Evolutionary conservation across 2,113 vertebrate species (phyloP).

Genomic region (Hypomesus transpacificus): DNA sequence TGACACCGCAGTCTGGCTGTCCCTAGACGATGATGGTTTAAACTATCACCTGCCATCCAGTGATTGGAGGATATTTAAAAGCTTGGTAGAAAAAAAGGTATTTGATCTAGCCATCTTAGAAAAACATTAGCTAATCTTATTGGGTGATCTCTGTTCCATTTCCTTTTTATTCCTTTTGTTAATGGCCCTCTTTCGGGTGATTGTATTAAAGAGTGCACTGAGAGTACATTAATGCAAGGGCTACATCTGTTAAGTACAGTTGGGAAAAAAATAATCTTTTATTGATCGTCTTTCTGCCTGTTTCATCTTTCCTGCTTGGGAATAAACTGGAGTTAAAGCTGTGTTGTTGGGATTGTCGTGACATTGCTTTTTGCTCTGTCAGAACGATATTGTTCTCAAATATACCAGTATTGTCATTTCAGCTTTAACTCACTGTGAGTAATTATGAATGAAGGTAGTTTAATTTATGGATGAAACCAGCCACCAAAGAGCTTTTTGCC

Average conservation of each 20-base stretch:
- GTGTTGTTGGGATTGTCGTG: neutral
- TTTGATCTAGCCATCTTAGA: no score
- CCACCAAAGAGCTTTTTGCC: slow-evolving; percentile 46
- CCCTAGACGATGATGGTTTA: no score
- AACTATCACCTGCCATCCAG: no score
- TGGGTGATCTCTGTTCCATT: no score
- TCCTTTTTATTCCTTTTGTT: no score
- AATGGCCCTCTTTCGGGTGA: no score
- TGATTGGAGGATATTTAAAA: no score
- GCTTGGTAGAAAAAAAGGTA: no score
- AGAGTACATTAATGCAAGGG: no score
- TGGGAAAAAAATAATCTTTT: neutral
- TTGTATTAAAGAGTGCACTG: no score
- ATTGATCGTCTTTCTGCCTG: neutral
- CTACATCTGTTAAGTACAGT: neutral
- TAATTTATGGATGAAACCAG: slow-evolving; percentile 59
- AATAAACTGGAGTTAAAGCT: neutral
- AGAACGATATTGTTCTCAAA: slow-evolving; percentile 16
- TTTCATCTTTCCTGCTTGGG: neutral
- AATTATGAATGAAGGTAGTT: slow-evolving; percentile 54
- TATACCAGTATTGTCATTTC: slow-evolving; percentile 26
- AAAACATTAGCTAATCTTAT: no score
- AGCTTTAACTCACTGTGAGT: slow-evolving; percentile 29
- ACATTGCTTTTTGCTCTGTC: neutral
- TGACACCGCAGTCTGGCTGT: neutral